These are phyloP conservation scores for Anadara kagoshimensis DNA, from an alignment of 1,140 invertebrate species.

Conservation along the genomic window DNA sequence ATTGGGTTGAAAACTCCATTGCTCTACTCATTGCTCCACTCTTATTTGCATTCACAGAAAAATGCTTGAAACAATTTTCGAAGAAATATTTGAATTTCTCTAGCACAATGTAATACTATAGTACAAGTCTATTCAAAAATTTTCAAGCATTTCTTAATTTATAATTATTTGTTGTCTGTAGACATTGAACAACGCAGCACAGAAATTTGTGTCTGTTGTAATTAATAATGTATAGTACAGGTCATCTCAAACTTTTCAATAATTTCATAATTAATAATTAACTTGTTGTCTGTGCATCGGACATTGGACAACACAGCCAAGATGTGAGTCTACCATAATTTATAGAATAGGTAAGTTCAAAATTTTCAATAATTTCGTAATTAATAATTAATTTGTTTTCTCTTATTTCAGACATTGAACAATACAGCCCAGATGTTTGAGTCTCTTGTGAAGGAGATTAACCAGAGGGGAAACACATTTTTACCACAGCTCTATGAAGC, in stretches of 20 bases:
- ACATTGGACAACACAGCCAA: not conserved
- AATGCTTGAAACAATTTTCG: too few relatives aligned
- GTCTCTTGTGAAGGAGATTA: constrained; percentile 55
- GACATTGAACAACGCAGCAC: too few relatives aligned
- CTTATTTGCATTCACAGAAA: too few relatives aligned
- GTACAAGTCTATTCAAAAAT: too few relatives aligned
- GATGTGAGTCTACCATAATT: not conserved
- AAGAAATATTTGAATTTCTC: too few relatives aligned
- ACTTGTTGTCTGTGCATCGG: not conserved
- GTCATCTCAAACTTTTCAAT: not conserved
- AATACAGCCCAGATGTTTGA: constrained; percentile 57
- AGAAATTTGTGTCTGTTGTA: too few relatives aligned
- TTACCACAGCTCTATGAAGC: constrained; percentile 45
- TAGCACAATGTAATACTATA: too few relatives aligned
- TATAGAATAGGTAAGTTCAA: not conserved
- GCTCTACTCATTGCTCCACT: too few relatives aligned
- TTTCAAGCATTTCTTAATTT: too few relatives aligned
- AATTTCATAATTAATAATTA: not conserved
- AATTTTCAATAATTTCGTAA: not conserved
- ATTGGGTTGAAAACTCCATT: too few relatives aligned
- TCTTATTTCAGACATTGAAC: constrained; percentile 48
- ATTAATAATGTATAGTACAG: too few relatives aligned
- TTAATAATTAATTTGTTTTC: not conserved
- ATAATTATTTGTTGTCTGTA: too few relatives aligned
- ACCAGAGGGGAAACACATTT: constrained; percentile 46